Evolutionary conservation across 2,797 vertebrate genomes (phyloP).

Genomic region (Taeniopygia guttata): DNA sequence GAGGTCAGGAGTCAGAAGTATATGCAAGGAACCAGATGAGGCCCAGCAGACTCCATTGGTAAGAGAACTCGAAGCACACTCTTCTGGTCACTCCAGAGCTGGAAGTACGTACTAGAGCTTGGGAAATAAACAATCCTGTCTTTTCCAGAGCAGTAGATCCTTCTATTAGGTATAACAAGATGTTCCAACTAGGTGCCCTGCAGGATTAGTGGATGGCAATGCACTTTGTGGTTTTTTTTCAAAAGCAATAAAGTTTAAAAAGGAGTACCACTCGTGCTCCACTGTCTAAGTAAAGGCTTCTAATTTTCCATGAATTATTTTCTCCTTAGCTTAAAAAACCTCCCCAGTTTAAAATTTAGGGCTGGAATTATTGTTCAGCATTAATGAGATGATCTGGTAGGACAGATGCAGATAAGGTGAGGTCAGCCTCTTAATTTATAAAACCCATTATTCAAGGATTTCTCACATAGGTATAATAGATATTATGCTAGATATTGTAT

Average conservation of each 20-base stretch:
- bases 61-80: not conserved
- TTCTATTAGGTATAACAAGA: not conserved
- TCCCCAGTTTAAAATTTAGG: not conserved
- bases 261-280: not conserved
- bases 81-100: not conserved
- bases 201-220: not conserved
- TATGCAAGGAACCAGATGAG: not conserved
- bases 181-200: not conserved
- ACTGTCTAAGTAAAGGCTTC: not conserved
- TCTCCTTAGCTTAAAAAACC: not conserved
- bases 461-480: not conserved
- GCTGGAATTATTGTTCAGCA: not conserved
- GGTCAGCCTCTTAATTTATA: not conserved
- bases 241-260: not conserved
- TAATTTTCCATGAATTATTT: not conserved
- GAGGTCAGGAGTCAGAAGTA: not conserved
- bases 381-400: not conserved
- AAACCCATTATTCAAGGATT: not conserved
- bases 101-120: rapidly evolving
- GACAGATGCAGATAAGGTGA: not conserved
- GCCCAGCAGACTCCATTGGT: no score
- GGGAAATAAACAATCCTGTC: not conserved
- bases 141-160: not conserved
- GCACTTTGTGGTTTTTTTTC: not conserved
- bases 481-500: not conserved